A percentile compares a stretch with the other conserved stretches of the same genome.
These are phyloP conservation scores for Pocota personata DNA, from an alignment of 2,888 invertebrate species.

Conservation along the genomic window DNA sequence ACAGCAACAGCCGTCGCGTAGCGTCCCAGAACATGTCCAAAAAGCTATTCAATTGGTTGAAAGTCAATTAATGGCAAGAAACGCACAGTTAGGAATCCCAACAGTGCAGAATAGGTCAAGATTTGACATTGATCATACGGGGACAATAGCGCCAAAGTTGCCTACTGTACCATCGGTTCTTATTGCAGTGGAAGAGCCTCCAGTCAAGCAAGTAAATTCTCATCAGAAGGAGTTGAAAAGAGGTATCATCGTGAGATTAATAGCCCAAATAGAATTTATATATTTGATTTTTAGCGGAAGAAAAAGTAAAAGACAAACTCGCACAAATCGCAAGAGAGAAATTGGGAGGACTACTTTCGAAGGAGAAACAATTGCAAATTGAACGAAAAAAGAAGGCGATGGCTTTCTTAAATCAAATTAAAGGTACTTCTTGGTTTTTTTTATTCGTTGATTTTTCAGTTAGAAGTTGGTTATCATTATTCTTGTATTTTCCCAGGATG, in stretches of 20 bases:
- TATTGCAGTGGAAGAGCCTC: constrained; percentile 72
- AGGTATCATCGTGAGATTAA: constrained; percentile 65
- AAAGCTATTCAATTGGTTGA: constrained; percentile 81
- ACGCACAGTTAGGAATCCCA: constrained; percentile 75
- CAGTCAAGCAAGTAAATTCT: constrained; percentile 66
- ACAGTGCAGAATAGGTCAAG: constrained; percentile 63
- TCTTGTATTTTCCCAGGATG: no score
- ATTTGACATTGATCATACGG: constrained; percentile 75
- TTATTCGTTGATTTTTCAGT: no score
- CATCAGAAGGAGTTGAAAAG: constrained; percentile 77
- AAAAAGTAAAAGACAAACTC: constrained; percentile 85
- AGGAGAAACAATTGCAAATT: constrained; percentile 86
- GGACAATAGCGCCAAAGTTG: constrained; percentile 60
- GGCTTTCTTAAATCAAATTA: constrained; percentile 87
- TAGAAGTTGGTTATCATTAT: no score
- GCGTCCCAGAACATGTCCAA: constrained; percentile 81
- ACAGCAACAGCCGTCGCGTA: constrained; percentile 45
- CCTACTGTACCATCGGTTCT: constrained; percentile 41
- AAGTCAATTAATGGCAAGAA: constrained; percentile 80
- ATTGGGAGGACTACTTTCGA: constrained; percentile 84
- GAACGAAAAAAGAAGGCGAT: constrained; percentile 92
- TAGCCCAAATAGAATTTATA: background rate
- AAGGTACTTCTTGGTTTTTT: constrained; percentile 76
- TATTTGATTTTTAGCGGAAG: constrained; percentile 82
- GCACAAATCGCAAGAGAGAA: constrained; percentile 85